Percentiles rank a stretch among this genome's conserved stretches.
Conservation (phyloP, 30 jellyfish, hydroid and myxozoan species). For the Sanderia malayensis region DNA sequence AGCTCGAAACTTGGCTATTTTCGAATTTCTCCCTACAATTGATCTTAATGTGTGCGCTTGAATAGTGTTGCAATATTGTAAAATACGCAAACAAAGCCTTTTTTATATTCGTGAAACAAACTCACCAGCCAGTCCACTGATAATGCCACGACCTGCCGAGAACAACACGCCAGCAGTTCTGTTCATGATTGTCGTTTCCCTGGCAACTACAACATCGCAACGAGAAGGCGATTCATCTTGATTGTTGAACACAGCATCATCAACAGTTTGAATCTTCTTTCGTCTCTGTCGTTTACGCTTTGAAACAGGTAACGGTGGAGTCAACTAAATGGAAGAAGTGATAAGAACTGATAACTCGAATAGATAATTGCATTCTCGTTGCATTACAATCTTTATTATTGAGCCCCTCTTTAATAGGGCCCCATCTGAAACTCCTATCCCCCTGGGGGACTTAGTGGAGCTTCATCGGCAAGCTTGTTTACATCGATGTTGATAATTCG, state of each 20-base stretch:
- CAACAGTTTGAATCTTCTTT: slow-evolving; percentile 14
- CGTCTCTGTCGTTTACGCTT: slow-evolving; percentile 40
- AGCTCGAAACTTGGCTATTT: no score
- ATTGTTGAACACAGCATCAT: slow-evolving; percentile 8
- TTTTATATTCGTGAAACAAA: no score
- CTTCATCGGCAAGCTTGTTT: neutral
- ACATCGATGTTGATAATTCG: neutral
- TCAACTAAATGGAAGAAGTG: neutral
- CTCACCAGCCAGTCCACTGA: slow-evolving; percentile 83
- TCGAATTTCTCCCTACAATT: no score
- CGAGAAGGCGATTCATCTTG: neutral
- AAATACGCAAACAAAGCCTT: no score
- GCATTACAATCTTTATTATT: neutral
- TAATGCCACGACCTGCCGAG: slow-evolving; percentile 88
- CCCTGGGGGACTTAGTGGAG: neutral
- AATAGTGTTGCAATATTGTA: no score
- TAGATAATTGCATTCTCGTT: no score
- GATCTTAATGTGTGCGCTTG: no score
- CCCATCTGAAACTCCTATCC: neutral
- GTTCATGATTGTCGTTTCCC: slow-evolving; percentile 42
- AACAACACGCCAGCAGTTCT: slow-evolving; percentile 87
- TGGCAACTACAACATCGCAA: neutral
- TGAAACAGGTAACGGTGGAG: slow-evolving; percentile 1
- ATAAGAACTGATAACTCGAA: neutral
- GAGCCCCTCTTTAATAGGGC: neutral